Evolutionary conservation across 2,888 invertebrate genomes (phyloP).

Genomic region (Himalopsyche japonica): DNA sequence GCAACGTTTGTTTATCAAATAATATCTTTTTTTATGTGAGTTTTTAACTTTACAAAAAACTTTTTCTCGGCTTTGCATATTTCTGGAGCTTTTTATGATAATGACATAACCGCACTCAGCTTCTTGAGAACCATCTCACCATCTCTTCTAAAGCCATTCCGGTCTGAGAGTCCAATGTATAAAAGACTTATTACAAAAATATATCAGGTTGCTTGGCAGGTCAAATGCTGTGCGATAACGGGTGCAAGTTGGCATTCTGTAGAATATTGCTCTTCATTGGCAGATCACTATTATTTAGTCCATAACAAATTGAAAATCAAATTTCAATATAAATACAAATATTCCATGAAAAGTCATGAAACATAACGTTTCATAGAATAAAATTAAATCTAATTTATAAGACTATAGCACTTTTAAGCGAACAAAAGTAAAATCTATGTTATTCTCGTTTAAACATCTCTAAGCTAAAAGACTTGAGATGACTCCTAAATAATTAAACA

Average conservation of each 20-base stretch:
- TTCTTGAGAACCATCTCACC: not conserved
- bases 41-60: not conserved
- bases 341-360: not conserved
- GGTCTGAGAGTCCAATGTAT: conserved; percentile 9
- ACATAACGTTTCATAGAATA: no score
- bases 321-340: no score
- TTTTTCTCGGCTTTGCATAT: not conserved
- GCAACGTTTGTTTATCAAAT: no score
- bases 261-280: not conserved
- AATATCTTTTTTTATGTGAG: not conserved
- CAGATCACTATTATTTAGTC: conserved; percentile 20
- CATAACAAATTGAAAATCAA: not conserved
- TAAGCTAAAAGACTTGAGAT: no score
- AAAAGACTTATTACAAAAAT: conserved; percentile 31
- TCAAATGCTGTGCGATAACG: conserved; percentile 24
- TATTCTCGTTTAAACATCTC: no score
- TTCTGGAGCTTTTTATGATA: not conserved
- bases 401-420: no score
- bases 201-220: conserved; percentile 22
- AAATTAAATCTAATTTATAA: no score
- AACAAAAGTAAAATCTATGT: no score
- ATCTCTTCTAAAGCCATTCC: conserved; percentile 7
- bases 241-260: conserved; percentile 13
- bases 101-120: not conserved
- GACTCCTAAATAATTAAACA: no score